Base-by-base conservation (phyloP, 2,888 invertebrate genomes). In the Melangyna quadrimaculata region DNA sequence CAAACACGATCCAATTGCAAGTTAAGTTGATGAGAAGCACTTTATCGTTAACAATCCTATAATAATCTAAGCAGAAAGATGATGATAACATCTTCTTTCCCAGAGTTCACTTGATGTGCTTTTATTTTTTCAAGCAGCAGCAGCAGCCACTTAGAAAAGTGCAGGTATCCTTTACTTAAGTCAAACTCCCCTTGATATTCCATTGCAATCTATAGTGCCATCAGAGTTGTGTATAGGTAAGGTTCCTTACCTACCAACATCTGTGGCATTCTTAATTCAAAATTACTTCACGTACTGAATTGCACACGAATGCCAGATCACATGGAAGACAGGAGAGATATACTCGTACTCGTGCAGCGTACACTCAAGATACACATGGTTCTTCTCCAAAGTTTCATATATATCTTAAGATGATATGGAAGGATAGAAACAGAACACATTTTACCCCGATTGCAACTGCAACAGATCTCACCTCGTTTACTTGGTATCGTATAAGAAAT, bases 221-320 rank as follows among this genome's bases (percentile, higher is more conserved):
- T 35, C 29, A 63, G 43, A 27, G 59, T 51, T 51, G 24, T 51
- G 27, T 51, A 51, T n/a, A n/a, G n/a, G n/a, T n/a, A n/a, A n/a
- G n/a, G n/a, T n/a, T 51, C 14, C 48, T 24, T 32, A 32, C 17
- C 71, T 37, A 73, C 61, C 61, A 69, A 51, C 84, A 84, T 67
- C 80, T 70, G 69, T 73, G 72, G 69, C 55, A 63, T 69, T 63
- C 77, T 69, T 72, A 86, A 80, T 75, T 77, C 35, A 70, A 81
- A 86, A 77, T 73, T 81, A 73, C 81, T 81, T 73, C 86, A 86
- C 86, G 86, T 86, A 72, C 63, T 61, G 77, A 72, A 81, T 73
- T 77, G 77, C 86, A 45, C 67, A 80, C 81, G 72, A 86, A 81
- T 72, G 59, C 55, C 77, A 77, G 71, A 77, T 86, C 72, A 72